Conservation (phyloP, 2,113 vertebrate species). For the Bagarius yarrelli region DNA sequence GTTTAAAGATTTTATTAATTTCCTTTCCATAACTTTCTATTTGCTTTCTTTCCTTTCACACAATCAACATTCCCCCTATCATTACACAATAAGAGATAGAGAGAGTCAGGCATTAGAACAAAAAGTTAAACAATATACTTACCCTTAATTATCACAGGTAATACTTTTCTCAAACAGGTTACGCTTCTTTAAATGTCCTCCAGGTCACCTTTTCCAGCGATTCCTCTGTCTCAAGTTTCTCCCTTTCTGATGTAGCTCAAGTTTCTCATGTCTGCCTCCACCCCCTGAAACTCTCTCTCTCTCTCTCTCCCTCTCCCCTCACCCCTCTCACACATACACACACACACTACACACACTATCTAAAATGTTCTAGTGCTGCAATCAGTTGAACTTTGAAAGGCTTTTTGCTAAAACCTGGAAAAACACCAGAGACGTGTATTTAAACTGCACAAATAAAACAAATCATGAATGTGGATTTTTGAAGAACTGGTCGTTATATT, state of each 20-base stretch:
- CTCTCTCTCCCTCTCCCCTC: too few species aligned
- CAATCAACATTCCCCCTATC: not conserved
- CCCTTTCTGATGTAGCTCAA: slow-evolving; percentile 23
- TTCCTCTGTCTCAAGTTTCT: not conserved
- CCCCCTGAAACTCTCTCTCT: not conserved
- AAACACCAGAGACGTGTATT: not conserved
- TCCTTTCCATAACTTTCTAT: not conserved
- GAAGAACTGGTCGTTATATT: not conserved
- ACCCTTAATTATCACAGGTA: not conserved
- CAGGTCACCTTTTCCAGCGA: not conserved
- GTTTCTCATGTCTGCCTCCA: slow-evolving; percentile 16
- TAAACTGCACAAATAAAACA: not conserved
- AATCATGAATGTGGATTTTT: not conserved
- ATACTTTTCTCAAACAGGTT: not conserved
- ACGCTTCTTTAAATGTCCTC: not conserved
- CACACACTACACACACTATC: not conserved
- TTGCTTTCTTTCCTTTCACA: not conserved
- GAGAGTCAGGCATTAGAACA: not conserved
- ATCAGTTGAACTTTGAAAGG: not conserved
- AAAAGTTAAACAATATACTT: not conserved
- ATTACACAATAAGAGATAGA: not conserved
- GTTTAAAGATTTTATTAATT: not conserved
- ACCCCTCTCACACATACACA: not conserved
- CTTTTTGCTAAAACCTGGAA: not conserved
- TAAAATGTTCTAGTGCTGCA: not conserved